Percentiles rank a stretch among this genome's conserved stretches.
Conservation (phyloP, 2,888 invertebrate species). For the Euplexia lucipara region DNA sequence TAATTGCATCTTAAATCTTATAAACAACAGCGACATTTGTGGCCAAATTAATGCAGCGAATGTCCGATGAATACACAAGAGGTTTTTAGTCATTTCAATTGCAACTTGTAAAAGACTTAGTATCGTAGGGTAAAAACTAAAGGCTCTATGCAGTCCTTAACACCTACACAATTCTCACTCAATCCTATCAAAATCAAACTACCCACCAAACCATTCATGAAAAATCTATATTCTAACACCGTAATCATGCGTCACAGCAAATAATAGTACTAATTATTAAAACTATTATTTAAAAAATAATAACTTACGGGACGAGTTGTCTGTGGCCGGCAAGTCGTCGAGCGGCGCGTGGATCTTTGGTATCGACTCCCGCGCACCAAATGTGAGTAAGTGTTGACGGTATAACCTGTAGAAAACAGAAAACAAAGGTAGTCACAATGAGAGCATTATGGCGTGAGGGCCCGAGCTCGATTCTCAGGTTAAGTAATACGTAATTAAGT, state of each 20-base stretch:
- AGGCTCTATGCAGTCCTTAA: slow-evolving; percentile 1
- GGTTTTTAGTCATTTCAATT: too few species aligned
- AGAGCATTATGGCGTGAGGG: too few species aligned
- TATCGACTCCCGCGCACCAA: slow-evolving; percentile 90
- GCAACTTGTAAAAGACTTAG: too few species aligned
- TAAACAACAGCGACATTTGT: too few species aligned
- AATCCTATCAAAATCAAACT: slow-evolving; percentile 2
- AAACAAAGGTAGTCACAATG: too few species aligned
- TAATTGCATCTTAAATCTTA: too few species aligned
- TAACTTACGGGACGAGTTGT: slow-evolving; percentile 84
- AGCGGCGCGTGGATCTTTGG: slow-evolving; percentile 84
- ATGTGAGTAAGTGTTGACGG: slow-evolving; percentile 94
- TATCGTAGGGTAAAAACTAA: not conserved
- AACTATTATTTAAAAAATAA: not conserved
- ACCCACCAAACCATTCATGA: slow-evolving; percentile 1
- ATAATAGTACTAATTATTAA: slow-evolving; percentile 7
- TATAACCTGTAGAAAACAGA: slow-evolving; percentile 88
- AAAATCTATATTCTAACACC: slow-evolving; percentile 10
- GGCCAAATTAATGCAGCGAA: too few species aligned
- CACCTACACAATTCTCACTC: not conserved
- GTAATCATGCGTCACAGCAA: slow-evolving; percentile 40
- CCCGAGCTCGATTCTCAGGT: too few species aligned
- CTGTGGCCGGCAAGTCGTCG: slow-evolving; percentile 82
- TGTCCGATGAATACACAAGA: too few species aligned
- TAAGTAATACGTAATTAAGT: too few species aligned